Evolutionary conservation across 2,797 vertebrate genomes (phyloP).

Genomic region (Poeciliopsis infans): DNA sequence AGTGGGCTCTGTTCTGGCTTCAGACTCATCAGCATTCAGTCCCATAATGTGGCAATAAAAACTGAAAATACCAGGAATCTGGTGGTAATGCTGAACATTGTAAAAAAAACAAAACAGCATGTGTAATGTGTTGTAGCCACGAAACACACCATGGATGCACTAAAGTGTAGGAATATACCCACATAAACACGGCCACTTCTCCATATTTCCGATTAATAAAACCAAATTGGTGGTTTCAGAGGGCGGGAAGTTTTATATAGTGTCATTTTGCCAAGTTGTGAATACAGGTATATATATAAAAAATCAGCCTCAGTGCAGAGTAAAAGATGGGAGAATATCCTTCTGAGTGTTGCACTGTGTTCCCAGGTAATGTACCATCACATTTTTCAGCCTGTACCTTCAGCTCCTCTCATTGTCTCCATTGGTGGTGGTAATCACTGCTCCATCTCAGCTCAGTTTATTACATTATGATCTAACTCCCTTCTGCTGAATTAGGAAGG

Average conservation of each 20-base stretch:
- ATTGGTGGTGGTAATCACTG: background rate
- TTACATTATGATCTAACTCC: background rate
- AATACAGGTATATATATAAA: background rate
- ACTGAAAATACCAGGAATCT: background rate
- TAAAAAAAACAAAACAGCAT: background rate
- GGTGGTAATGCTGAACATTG: background rate
- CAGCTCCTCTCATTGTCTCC: background rate
- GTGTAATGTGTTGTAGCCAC: background rate
- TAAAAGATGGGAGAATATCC: background rate
- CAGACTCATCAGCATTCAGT: conserved; percentile 1
- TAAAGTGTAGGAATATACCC: background rate
- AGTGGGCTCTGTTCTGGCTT: background rate
- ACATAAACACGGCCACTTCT: too few relatives aligned
- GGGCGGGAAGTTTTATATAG: background rate
- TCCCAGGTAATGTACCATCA: background rate
- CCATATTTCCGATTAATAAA: background rate
- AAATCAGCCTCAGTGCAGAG: background rate
- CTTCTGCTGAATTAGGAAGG: background rate
- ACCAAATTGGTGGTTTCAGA: background rate
- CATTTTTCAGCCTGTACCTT: conserved; percentile 3
- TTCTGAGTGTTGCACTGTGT: background rate
- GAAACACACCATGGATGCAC: background rate
- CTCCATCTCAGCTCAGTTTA: background rate
- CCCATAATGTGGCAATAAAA: conserved; percentile 4
- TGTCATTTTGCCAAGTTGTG: background rate